These are phyloP conservation scores for Sturnus vulgaris DNA, from an alignment of 2,113 vertebrate genomes.

Conservation along the genomic window DNA sequence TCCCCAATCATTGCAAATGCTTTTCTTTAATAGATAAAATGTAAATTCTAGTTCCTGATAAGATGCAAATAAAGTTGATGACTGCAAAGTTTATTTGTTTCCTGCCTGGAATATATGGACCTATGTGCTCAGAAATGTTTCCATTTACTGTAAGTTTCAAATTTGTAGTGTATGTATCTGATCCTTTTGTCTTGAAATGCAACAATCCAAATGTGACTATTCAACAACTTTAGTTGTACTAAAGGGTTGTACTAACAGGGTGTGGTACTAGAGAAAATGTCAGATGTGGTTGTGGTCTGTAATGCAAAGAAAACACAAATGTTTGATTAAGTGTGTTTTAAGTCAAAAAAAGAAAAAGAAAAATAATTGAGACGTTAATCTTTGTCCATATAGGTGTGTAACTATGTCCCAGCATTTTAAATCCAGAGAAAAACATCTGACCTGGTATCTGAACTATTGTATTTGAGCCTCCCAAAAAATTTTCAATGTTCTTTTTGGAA, in stretches of 20 bases:
- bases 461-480: background rate
- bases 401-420: background rate
- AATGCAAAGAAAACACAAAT: background rate
- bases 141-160: background rate
- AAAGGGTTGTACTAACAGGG: background rate
- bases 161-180: background rate
- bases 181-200: background rate
- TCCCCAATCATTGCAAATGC: background rate
- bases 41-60: background rate
- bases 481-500: background rate
- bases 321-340: background rate
- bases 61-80: background rate
- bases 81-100: background rate
- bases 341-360: background rate
- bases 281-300: background rate
- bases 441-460: background rate
- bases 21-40: background rate
- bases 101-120: background rate
- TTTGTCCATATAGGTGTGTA: background rate
- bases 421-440: background rate
- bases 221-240: background rate
- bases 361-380: background rate
- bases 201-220: conserved; percentile 8
- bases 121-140: background rate
- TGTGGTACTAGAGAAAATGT: background rate